Conservation (phyloP, 2,113 vertebrate species). For the Chloropsis cyanopogon region DNA sequence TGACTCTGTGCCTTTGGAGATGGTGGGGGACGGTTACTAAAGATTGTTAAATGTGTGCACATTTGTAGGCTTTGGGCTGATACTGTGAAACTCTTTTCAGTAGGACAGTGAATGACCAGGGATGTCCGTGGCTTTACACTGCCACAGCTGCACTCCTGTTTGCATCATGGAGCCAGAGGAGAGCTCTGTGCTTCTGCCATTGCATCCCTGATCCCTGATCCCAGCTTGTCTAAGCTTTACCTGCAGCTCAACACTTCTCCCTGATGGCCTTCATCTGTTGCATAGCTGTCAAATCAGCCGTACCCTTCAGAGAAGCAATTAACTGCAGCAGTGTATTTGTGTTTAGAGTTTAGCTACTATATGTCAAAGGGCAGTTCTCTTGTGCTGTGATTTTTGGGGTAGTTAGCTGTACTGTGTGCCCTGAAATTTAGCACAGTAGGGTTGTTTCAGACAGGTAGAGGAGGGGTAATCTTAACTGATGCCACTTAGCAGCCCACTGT, state of each 20-base stretch:
- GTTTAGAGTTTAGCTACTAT: background rate
- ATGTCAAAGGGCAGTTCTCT: background rate
- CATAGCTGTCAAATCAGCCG: background rate
- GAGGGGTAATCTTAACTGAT: background rate
- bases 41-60: background rate
- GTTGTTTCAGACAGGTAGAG: background rate
- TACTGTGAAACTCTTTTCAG: background rate
- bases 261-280: background rate
- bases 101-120: background rate
- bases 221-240: background rate
- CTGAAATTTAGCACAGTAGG: background rate
- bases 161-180: background rate
- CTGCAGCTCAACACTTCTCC: background rate
- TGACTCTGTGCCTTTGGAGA: background rate
- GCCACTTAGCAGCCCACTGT: background rate
- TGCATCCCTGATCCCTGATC: background rate
- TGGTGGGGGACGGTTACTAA: background rate
- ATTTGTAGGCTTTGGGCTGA: background rate
- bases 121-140: background rate
- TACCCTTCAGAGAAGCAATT: background rate
- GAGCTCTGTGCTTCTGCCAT: background rate
- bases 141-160: background rate
- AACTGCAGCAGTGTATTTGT: background rate
- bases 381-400: background rate
- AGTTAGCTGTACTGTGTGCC: background rate